Conservation (phyloP, 2,797 vertebrate genomes). For the Benthosema pterotum region DNA sequence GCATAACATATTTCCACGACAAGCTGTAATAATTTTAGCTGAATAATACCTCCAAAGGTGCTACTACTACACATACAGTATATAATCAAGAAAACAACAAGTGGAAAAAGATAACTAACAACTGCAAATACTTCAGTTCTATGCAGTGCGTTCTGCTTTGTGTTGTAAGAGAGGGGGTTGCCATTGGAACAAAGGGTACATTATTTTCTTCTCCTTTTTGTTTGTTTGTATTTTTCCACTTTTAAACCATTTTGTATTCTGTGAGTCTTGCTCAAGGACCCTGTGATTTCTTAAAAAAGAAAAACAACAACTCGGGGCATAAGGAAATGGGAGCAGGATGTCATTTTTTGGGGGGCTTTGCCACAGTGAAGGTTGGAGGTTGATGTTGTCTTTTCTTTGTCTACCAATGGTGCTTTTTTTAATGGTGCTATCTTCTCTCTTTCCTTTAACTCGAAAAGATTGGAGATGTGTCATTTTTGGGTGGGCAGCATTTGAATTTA, state of each 20-base stretch:
- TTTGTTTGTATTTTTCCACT: constrained; percentile 9
- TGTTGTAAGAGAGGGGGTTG: constrained; percentile 13
- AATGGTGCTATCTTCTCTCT: constrained; percentile 74
- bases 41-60: constrained; percentile 35
- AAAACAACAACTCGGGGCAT: background rate
- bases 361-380: constrained; percentile 33
- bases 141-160: constrained; percentile 10
- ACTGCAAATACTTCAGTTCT: background rate
- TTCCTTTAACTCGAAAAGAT: constrained; percentile 25
- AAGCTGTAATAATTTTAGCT: constrained; percentile 31
- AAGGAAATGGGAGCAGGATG: constrained; percentile 5
- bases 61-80: constrained; percentile 46
- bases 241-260: constrained; percentile 9
- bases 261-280: constrained; percentile 32
- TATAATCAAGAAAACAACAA: constrained; percentile 7
- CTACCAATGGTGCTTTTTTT: constrained; percentile 55
- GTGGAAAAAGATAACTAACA: constrained; percentile 18
- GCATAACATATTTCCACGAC: background rate
- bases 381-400: constrained; percentile 28
- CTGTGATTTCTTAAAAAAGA: constrained; percentile 19
- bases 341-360: constrained; percentile 22
- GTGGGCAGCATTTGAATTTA: constrained; percentile 7
- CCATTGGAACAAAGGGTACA: constrained; percentile 32
- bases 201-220: background rate
- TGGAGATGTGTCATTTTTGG: constrained; percentile 11